phyloP scores from a whole-genome alignment of 2,888 invertebrate genomes.

The Rambutsinella grinnellia region DNA sequence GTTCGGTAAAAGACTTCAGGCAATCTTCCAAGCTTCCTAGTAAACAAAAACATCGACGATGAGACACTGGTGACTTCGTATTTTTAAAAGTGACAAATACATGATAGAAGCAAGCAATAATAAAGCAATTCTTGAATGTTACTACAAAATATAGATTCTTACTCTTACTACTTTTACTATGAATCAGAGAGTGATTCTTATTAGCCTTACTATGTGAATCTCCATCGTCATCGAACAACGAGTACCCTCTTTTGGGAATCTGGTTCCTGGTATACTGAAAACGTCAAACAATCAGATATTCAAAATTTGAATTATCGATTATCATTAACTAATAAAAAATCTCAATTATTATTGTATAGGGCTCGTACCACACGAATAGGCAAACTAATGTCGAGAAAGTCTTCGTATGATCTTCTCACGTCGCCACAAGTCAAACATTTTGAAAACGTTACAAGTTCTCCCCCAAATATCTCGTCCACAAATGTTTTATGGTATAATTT shows the following conservation, averaged over 20 bases:
- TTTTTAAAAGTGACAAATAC: no score
- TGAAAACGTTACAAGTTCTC: conserved; percentile 89
- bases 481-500: conserved; percentile 70
- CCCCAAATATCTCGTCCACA: conserved; percentile 91
- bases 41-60: not conserved
- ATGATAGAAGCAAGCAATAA: not conserved
- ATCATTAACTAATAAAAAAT: conserved; percentile 1
- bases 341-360: no score
- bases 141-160: no score
- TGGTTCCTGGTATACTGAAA: conserved; percentile 72
- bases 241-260: conserved; percentile 41
- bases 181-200: no score
- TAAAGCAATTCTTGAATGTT: no score
- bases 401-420: conserved; percentile 89
- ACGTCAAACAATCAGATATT: not conserved
- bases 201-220: conserved; percentile 67
- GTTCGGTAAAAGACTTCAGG: conserved; percentile 90
- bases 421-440: conserved; percentile 91
- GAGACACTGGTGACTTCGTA: no score
- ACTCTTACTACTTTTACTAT: no score
- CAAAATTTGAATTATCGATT: not conserved
- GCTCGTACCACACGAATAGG: conserved; percentile 76
- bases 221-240: conserved; percentile 60
- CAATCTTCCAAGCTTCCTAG: conserved; percentile 82
- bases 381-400: conserved; percentile 94